Conservation (phyloP, 2,888 invertebrate genomes). For the Megalurothrips usitatus region DNA sequence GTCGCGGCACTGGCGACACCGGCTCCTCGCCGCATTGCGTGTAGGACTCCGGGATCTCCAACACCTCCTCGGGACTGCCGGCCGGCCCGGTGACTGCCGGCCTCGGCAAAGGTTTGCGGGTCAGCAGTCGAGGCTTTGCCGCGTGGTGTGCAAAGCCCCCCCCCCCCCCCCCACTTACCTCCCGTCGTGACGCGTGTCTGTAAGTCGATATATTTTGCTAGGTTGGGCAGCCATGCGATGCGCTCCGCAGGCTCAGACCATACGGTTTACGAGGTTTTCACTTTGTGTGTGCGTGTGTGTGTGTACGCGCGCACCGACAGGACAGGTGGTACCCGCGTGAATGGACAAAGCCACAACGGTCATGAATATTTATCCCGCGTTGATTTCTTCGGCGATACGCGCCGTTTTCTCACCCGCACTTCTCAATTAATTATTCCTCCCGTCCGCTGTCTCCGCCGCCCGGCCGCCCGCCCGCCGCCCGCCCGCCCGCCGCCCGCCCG, state of each 20-base stretch:
- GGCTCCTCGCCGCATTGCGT: not conserved
- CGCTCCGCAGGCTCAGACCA: no score
- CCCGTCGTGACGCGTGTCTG: no score
- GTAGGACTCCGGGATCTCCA: not conserved
- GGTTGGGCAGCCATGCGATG: no score
- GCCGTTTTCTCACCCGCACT: constrained; percentile 12
- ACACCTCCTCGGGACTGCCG: no score
- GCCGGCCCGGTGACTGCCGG: not conserved
- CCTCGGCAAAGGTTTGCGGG: not conserved
- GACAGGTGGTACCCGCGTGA: not conserved
- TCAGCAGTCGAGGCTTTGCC: not conserved
- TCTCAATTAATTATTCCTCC: constrained; percentile 1
- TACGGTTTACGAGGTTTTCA: no score
- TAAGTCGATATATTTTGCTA: no score
- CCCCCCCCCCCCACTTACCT: no score
- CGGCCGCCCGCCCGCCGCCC: no score
- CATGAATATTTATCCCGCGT: not conserved
- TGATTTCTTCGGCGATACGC: not conserved
- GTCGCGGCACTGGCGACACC: no score
- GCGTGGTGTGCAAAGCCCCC: no score
- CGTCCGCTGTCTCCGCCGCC: not conserved
- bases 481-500: not conserved
- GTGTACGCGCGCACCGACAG: not conserved
- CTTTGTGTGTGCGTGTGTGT: no score
- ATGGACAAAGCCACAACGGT: not conserved